Evolutionary conservation across 2,113 vertebrate species (phyloP).

Genomic region (Nibea albiflora): DNA sequence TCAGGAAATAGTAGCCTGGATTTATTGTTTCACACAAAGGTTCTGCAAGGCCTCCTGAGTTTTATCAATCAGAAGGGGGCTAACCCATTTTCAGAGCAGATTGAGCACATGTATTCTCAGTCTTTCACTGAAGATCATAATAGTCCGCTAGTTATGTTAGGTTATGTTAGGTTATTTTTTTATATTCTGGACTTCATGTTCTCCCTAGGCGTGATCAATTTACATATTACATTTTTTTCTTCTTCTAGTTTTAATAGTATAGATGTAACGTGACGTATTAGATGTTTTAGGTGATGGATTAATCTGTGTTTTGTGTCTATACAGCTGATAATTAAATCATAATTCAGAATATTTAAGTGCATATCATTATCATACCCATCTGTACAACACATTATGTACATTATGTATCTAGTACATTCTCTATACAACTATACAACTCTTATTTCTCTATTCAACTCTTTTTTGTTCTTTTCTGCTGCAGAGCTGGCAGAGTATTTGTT

Average conservation of each 20-base stretch:
- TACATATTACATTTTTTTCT: background rate
- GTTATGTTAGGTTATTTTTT: background rate
- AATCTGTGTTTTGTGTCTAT: background rate
- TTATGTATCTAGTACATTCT: too few relatives aligned
- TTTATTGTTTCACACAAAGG: background rate
- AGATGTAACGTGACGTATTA: background rate
- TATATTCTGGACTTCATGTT: background rate
- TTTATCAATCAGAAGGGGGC: background rate
- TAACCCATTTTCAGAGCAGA: slow-evolving; percentile 5
- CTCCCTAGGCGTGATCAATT: background rate
- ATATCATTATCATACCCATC: background rate
- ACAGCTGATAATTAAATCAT: background rate
- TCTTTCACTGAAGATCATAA: background rate
- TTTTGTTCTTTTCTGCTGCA: background rate
- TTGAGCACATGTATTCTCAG: background rate
- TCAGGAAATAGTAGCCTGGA: background rate
- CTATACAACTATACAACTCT: background rate
- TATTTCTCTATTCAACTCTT: too few relatives aligned
- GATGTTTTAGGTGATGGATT: background rate
- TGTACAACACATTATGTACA: background rate
- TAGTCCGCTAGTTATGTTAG: background rate
- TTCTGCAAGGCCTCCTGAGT: background rate
- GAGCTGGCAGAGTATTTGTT: background rate
- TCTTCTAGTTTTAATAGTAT: background rate
- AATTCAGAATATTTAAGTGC: background rate